Percentiles rank a stretch among this genome's conserved stretches.
Evolutionary conservation across 2,113 vertebrate species (phyloP).

Genomic region (Vombatus ursinus): DNA sequence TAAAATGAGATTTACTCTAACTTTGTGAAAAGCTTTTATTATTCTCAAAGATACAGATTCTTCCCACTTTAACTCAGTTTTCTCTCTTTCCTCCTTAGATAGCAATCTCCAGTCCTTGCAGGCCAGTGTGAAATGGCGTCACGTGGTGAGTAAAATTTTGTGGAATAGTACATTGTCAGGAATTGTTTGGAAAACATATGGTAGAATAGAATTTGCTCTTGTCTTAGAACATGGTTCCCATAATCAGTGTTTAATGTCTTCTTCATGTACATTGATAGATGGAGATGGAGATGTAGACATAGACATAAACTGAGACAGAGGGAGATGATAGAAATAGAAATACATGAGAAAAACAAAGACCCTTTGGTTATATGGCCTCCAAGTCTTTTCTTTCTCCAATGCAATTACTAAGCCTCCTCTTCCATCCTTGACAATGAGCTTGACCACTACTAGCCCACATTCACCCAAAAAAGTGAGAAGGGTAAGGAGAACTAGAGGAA

Average conservation of each 20-base stretch:
- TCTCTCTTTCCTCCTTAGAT: conserved; percentile 18
- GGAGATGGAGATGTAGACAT: too few species aligned
- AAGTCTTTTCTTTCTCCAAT: background rate
- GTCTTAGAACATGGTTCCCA: background rate
- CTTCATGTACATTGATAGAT: background rate
- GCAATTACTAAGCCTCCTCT: background rate
- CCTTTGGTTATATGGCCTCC: background rate
- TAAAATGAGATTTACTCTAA: background rate
- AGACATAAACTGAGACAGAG: too few species aligned
- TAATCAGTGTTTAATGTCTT: background rate
- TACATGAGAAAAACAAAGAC: background rate
- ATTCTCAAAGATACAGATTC: background rate
- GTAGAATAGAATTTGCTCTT: background rate
- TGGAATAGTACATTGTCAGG: background rate
- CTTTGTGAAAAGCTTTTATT: background rate
- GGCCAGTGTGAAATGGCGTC: conserved; percentile 14
- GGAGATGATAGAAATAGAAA: too few species aligned
- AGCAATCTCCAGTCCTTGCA: background rate
- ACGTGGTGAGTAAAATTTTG: conserved; percentile 51
- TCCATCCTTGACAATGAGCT: background rate
- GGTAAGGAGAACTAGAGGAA: background rate
- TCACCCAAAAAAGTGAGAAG: background rate
- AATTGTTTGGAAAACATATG: background rate
- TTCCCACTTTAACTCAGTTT: conserved; percentile 12
- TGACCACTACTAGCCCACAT: background rate